Base-by-base conservation (phyloP, 1,140 invertebrate species). In the Aphaenogaster floridana region DNA sequence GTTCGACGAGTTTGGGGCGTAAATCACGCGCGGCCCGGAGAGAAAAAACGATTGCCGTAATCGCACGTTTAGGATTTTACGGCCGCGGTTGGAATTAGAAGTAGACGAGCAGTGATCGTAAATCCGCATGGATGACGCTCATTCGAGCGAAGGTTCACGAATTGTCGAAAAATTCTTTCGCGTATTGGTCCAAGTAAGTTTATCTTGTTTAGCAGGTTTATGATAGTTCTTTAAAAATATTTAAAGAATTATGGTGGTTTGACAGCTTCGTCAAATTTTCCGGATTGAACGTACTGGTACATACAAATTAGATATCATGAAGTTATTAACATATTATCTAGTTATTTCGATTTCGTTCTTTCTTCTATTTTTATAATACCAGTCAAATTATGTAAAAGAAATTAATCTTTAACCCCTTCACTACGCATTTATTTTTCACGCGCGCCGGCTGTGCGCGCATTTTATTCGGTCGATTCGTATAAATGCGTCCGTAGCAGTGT, bases 61-160 rank as follows among this genome's bases (percentile, higher is more conserved):
- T 84, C 80, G 68, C 17, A 45, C 57, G 69, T 42, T 74, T 74
- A 76, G 54, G n/a, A 61, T 84, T 84, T 84, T 84, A 84, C 54
- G 21, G 69, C 42, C 68, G 54, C 69, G 69, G 17, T 45, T 74
- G 52, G 42, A 84, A 74, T 74, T 76, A 76, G 54, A 13, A 84
- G 39, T 74, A 50, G 54, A 84, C 42, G 69, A 76, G 34, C 36
- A 84, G 48, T 21, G 48, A 48, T 57, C 54, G 34, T 84, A 84
- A 84, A 84, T 39, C 3, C 36, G 42, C 54, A 39, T 13, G 6
- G 39, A 48, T 74, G 52, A 48, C 61, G 39, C 28, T 48, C 54
- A 21, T 17, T 72, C 21, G 52, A 83, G 42, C 13, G 54, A 48
- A 76, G 54, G 48, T 83, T 74, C 54, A 48, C 17, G 63, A 57